These are phyloP conservation scores for Latrodectus elegans DNA, from an alignment of 2,888 invertebrate genomes.

Conservation along the genomic window DNA sequence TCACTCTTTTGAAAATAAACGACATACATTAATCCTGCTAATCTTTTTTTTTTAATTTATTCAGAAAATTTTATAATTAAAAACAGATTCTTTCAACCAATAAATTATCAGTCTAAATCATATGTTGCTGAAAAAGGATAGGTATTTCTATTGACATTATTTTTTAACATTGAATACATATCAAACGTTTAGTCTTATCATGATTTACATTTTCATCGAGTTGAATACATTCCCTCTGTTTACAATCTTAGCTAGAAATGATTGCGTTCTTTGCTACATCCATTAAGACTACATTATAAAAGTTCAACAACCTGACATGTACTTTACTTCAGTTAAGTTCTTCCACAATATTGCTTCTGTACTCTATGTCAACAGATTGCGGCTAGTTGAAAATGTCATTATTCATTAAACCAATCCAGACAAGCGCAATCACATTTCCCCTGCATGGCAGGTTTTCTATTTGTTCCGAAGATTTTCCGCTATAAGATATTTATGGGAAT, in stretches of 20 bases:
- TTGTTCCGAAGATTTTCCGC: conserved; percentile 1
- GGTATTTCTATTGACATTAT: too few species aligned
- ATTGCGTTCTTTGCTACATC: conserved; percentile 38
- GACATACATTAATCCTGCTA: too few species aligned
- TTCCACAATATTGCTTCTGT: conserved; percentile 35
- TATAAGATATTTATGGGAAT: conserved; percentile 28
- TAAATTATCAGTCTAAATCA: too few species aligned
- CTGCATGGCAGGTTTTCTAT: conserved; percentile 12
- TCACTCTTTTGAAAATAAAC: too few species aligned
- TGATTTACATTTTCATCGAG: too few species aligned
- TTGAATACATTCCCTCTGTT: not conserved
- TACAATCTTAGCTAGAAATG: conserved; percentile 29
- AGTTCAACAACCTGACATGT: conserved; percentile 8
- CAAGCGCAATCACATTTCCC: conserved; percentile 16
- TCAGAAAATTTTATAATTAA: too few species aligned
- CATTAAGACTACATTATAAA: conserved; percentile 18
- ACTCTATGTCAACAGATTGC: conserved; percentile 36
- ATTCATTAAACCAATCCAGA: conserved; percentile 31
- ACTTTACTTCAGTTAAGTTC: too few species aligned
- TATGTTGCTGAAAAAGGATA: too few species aligned
- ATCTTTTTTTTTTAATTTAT: too few species aligned
- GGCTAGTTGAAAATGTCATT: conserved; percentile 44
- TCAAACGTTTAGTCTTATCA: too few species aligned
- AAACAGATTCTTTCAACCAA: too few species aligned
- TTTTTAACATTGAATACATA: too few species aligned